Conservation (phyloP, 2,113 vertebrate genomes). For the Centropristis striata region DNA sequence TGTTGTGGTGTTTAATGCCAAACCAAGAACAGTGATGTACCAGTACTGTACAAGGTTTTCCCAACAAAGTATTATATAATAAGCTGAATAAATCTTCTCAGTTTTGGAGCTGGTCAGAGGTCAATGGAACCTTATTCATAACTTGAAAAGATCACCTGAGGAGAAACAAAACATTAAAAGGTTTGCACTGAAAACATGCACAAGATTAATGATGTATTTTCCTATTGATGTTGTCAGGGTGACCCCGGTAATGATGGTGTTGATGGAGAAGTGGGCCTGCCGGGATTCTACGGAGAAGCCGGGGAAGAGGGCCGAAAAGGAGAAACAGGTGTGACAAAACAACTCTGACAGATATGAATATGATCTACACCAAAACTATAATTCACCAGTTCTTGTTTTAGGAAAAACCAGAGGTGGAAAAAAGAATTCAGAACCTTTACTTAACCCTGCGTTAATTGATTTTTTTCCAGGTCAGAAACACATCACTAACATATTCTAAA, state of each 20-base stretch:
- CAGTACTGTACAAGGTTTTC: slow-evolving; percentile 14
- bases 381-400: slow-evolving; percentile 14
- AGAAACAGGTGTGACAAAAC: slow-evolving; percentile 73
- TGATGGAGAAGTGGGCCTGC: slow-evolving; percentile 81
- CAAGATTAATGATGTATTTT: slow-evolving; percentile 55
- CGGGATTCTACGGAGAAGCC: slow-evolving; percentile 85
- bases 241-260: slow-evolving; percentile 80
- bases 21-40: slow-evolving; percentile 37
- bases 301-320: slow-evolving; percentile 84
- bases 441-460: neutral
- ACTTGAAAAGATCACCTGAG: slow-evolving; percentile 12
- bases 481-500: neutral
- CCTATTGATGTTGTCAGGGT: slow-evolving; percentile 79
- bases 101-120: slow-evolving; percentile 26
- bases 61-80: slow-evolving; percentile 19
- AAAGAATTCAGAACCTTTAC: neutral
- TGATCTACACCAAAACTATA: slow-evolving; percentile 5
- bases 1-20: slow-evolving; percentile 50
- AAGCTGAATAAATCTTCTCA: slow-evolving; percentile 24
- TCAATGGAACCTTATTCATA: slow-evolving; percentile 3
- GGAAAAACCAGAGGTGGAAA: neutral
- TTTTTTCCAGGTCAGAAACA: slow-evolving; percentile 15
- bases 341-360: slow-evolving; percentile 6
- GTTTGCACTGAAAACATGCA: slow-evolving; percentile 27
- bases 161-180: neutral